Percentiles rank a stretch among this genome's conserved stretches.
Conservation (phyloP, 2,888 invertebrate species). For the Hypena proboscidalis region DNA sequence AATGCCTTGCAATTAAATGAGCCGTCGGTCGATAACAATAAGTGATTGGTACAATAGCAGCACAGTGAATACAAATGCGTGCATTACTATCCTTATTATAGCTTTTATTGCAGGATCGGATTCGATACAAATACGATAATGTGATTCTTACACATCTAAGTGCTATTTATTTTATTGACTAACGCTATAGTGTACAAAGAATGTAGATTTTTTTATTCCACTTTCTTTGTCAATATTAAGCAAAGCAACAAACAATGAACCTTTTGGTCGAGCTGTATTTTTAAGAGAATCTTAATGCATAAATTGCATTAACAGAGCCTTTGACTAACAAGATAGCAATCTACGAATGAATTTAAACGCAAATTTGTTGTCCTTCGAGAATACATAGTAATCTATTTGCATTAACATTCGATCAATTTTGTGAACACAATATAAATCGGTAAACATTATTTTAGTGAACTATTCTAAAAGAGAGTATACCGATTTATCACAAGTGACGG, state of each 20-base stretch:
- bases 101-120: slow-evolving; percentile 11
- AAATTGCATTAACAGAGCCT: too few species aligned
- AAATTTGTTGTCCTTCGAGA: too few species aligned
- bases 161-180: slow-evolving; percentile 14
- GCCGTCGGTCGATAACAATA: slow-evolving; percentile 1
- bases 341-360: too few species aligned
- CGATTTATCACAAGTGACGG: slow-evolving; percentile 5
- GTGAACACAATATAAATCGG: too few species aligned
- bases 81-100: slow-evolving; percentile 17
- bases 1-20: slow-evolving; percentile 5
- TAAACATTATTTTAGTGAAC: too few species aligned
- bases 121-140: slow-evolving; percentile 31
- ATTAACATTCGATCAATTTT: too few species aligned
- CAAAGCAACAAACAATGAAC: too few species aligned
- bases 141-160: slow-evolving; percentile 22
- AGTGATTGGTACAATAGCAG: slow-evolving; percentile 9
- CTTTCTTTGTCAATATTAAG: too few species aligned
- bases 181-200: not conserved
- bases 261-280: too few species aligned
- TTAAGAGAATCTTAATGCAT: too few species aligned
- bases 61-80: slow-evolving; percentile 24
- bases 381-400: too few species aligned
- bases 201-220: not conserved
- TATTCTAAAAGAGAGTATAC: slow-evolving; percentile 1
- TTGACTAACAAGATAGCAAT: too few species aligned